Evolutionary conservation across 1,140 invertebrate genomes (phyloP).

Genomic region (Chironomus striatipennis): DNA sequence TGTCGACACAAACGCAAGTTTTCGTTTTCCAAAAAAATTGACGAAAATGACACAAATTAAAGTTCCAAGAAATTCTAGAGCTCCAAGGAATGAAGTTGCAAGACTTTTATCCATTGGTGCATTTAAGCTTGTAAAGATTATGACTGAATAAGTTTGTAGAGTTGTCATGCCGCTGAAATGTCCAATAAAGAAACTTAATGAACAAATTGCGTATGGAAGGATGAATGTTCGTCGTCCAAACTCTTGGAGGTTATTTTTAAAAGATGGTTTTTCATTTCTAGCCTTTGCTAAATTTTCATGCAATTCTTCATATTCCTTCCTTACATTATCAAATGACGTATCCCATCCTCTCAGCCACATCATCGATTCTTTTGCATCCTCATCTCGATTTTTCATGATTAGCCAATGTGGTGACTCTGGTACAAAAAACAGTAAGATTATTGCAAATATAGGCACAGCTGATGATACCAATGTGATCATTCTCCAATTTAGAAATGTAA

Average conservation of each 20-base stretch:
- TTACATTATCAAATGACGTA: slow-evolving; percentile 43
- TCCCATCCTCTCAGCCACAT: slow-evolving; percentile 58
- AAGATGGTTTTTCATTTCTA: slow-evolving; percentile 29
- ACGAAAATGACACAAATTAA: slow-evolving; percentile 53
- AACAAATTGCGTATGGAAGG: slow-evolving; percentile 53
- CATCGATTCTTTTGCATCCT: slow-evolving; percentile 50
- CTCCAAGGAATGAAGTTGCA: slow-evolving; percentile 58
- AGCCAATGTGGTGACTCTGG: slow-evolving; percentile 74
- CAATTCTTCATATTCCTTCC: slow-evolving; percentile 47
- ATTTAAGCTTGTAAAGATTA: slow-evolving; percentile 56
- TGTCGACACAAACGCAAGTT: slow-evolving; percentile 56
- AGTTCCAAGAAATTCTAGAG: slow-evolving; percentile 55
- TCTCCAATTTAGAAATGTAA: slow-evolving; percentile 58
- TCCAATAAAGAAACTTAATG: slow-evolving; percentile 54
- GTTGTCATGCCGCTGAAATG: slow-evolving; percentile 63
- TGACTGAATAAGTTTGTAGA: slow-evolving; percentile 60
- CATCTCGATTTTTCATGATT: slow-evolving; percentile 47
- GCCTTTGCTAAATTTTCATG: slow-evolving; percentile 40
- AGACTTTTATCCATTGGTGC: slow-evolving; percentile 63
- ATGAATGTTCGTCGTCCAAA: slow-evolving; percentile 50
- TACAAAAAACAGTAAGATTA: slow-evolving; percentile 55
- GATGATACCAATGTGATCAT: slow-evolving; percentile 58
- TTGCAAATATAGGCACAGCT: slow-evolving; percentile 53
- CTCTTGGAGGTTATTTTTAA: slow-evolving; percentile 27
- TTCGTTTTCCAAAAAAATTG: slow-evolving; percentile 60